A percentile compares a stretch with the other conserved stretches of the same genome.
These are phyloP conservation scores for Apolygus lucorum DNA, from an alignment of 1,140 invertebrate genomes.

Conservation along the genomic window DNA sequence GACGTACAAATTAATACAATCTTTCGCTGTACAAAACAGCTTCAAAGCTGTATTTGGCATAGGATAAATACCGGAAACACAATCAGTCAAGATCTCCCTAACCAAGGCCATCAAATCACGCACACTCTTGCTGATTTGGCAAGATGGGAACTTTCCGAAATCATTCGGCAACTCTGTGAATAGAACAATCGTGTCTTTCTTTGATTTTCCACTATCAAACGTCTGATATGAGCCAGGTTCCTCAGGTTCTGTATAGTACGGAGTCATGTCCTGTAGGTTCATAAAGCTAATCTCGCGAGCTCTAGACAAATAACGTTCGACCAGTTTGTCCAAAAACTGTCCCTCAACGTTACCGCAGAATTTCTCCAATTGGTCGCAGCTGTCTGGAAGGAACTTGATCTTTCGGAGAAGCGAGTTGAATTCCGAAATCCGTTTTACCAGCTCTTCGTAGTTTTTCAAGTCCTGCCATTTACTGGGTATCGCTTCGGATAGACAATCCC, in stretches of 20 bases:
- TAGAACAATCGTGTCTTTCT: slow-evolving; percentile 30
- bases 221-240: neutral
- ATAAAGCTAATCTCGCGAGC: slow-evolving; percentile 67
- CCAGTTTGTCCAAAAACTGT: slow-evolving; percentile 69
- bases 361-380: slow-evolving; percentile 47
- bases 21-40: slow-evolving; percentile 59
- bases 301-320: slow-evolving; percentile 57
- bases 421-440: slow-evolving; percentile 52
- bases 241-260: slow-evolving; percentile 39
- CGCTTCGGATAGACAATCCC: slow-evolving; percentile 62
- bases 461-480: slow-evolving; percentile 64
- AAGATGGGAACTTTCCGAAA: slow-evolving; percentile 38
- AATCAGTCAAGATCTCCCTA: slow-evolving; percentile 62
- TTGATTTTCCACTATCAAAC: neutral
- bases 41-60: slow-evolving; percentile 42
- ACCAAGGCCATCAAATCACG: slow-evolving; percentile 61
- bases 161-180: slow-evolving; percentile 55
- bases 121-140: slow-evolving; percentile 32
- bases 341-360: slow-evolving; percentile 69
- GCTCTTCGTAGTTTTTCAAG: slow-evolving; percentile 52
- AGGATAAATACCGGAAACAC: slow-evolving; percentile 48
- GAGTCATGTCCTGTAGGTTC: slow-evolving; percentile 67
- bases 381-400: slow-evolving; percentile 47
- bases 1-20: slow-evolving; percentile 71
- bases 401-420: slow-evolving; percentile 56